phyloP scores from a whole-genome alignment of 2,888 invertebrate species.

The Ernsta delagoae region DNA sequence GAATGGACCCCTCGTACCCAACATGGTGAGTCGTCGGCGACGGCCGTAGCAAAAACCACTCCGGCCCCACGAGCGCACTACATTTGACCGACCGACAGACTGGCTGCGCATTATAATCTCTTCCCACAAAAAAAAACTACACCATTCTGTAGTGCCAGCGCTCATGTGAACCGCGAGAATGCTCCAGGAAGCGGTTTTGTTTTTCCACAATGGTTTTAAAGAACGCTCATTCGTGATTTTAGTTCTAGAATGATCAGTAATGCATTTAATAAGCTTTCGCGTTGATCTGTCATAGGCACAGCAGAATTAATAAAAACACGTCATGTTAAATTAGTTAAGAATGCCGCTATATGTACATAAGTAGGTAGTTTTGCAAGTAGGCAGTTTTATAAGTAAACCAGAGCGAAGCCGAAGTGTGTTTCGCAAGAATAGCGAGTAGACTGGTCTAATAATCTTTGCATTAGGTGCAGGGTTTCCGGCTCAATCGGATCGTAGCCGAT shows the following conservation, averaged over 20 bases:
- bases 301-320: no score
- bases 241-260: background rate
- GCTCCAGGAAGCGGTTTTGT: constrained; percentile 46
- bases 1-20: constrained; percentile 68
- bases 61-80: constrained; percentile 28
- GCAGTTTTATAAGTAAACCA: constrained; percentile 48
- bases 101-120: constrained; percentile 22
- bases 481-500: constrained; percentile 6
- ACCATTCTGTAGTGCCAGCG: constrained; percentile 44
- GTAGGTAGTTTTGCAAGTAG: no score
- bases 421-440: constrained; percentile 43
- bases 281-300: no score
- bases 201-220: constrained; percentile 18
- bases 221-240: no score
- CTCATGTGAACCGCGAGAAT: constrained; percentile 39
- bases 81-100: constrained; percentile 12
- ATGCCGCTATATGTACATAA: constrained; percentile 51
- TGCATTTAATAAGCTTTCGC: no score
- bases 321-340: constrained; percentile 54
- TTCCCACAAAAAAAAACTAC: constrained; percentile 34
- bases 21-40: constrained; percentile 55
- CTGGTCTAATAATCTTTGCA: constrained; percentile 37
- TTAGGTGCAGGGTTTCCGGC: constrained; percentile 24
- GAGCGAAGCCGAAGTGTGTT: constrained; percentile 42
- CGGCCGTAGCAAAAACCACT: constrained; percentile 44